Evolutionary conservation across 1,140 invertebrate genomes (phyloP).

Genomic region (Heterodera carotae): DNA sequence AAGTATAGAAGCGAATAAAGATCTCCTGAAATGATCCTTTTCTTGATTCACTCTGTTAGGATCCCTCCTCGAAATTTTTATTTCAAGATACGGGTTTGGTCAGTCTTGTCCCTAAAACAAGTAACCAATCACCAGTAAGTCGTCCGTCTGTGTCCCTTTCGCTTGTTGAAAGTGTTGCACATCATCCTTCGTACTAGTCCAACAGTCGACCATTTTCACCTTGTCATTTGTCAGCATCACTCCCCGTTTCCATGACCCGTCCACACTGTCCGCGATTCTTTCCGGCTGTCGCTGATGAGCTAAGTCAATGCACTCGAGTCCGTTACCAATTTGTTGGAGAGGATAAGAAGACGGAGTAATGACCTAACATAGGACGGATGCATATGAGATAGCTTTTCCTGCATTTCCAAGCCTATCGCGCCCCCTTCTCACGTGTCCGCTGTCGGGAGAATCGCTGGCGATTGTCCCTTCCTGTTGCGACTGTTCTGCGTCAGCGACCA

Average conservation of each 20-base stretch:
- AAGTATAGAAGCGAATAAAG: neutral
- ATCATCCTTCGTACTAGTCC: neutral
- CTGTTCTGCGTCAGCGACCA: neutral
- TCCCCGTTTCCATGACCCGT: neutral
- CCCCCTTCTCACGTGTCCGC: neutral
- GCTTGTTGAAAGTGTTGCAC: neutral
- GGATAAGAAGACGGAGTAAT: slow-evolving; percentile 5
- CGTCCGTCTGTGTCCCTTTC: slow-evolving; percentile 23
- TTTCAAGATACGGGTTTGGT: too few relatives aligned
- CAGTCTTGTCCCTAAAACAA: too few relatives aligned
- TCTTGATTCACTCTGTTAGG: too few relatives aligned
- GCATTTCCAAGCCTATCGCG: neutral
- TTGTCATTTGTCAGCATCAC: neutral
- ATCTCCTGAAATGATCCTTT: neutral
- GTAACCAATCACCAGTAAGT: too few relatives aligned
- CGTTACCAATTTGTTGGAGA: neutral
- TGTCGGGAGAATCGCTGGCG: slow-evolving; percentile 9
- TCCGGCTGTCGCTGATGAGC: neutral
- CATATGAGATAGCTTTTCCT: too few relatives aligned
- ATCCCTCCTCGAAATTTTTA: too few relatives aligned
- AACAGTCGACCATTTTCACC: neutral
- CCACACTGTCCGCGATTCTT: neutral
- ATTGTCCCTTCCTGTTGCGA: neutral
- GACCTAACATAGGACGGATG: neutral
- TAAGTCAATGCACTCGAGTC: neutral